Conservation (phyloP, 2,113 vertebrate genomes). For the Cephalopholis sonnerati region DNA sequence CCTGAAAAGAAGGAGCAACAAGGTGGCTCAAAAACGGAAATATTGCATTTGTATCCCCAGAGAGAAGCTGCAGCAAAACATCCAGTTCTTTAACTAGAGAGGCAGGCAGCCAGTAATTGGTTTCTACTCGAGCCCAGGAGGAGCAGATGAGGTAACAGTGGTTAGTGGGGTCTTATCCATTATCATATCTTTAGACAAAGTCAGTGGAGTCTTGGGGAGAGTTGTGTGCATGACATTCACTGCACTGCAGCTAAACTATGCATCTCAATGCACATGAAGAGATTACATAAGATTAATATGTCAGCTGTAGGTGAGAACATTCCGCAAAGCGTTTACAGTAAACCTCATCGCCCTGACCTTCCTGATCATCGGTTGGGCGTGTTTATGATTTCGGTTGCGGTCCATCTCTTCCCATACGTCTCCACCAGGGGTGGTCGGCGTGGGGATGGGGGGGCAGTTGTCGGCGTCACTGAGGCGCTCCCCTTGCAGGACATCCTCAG, state of each 20-base stretch:
- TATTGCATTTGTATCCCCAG: not conserved
- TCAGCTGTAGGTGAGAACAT: not conserved
- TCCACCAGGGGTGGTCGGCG: conserved; percentile 87
- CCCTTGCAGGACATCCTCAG: conserved; percentile 98
- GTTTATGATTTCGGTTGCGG: conserved; percentile 93
- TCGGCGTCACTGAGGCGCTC: conserved; percentile 98
- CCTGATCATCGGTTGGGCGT: conserved; percentile 87
- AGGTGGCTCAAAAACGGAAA: not conserved
- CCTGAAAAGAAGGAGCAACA: conserved; percentile 76
- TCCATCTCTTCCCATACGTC: conserved; percentile 98
- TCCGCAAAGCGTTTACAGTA: not conserved
- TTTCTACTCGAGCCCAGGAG: conserved; percentile 5
- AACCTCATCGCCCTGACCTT: conserved; percentile 85
- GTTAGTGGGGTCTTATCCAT: not conserved
- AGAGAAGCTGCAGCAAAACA: not conserved
- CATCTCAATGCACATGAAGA: not conserved
- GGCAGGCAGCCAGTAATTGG: no score
- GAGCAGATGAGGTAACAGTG: not conserved
- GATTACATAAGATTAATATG: conserved; percentile 5
- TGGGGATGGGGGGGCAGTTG: conserved; percentile 91
- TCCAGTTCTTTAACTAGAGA: not conserved
- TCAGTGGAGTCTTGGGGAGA: not conserved
- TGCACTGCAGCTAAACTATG: not conserved
- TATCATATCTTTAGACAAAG: conserved; percentile 10
- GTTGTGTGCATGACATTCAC: not conserved